These are phyloP conservation scores for Melanotaenia boesemani DNA, from an alignment of 2,797 vertebrate genomes.

Conservation along the genomic window DNA sequence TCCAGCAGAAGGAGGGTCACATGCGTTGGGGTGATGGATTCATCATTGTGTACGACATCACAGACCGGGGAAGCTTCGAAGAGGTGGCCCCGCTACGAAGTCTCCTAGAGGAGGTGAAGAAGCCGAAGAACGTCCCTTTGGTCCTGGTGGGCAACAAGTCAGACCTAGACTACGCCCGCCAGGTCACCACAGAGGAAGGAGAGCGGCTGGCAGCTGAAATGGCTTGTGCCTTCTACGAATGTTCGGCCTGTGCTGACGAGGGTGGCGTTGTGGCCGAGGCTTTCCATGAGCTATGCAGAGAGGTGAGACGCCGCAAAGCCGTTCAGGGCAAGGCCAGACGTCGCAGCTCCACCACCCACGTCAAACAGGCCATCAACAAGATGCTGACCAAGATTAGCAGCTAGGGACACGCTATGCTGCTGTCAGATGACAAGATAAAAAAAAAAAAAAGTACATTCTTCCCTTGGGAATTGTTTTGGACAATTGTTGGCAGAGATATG, in stretches of 20 bases:
- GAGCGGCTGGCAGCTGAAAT: constrained; percentile 95
- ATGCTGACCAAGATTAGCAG: constrained; percentile 99
- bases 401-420: constrained; percentile 68
- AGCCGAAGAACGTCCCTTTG: constrained; percentile 93
- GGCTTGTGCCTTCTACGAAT: constrained; percentile 96
- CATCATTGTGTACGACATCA: constrained; percentile 97
- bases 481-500: not conserved
- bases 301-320: constrained; percentile 91
- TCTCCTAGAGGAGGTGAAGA: constrained; percentile 94
- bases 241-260: constrained; percentile 94
- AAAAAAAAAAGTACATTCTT: constrained; percentile 11
- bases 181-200: constrained; percentile 95
- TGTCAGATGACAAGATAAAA: not conserved
- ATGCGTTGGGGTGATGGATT: constrained; percentile 98
- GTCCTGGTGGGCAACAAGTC: constrained; percentile 97
- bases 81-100: constrained; percentile 91
- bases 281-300: constrained; percentile 94
- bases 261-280: constrained; percentile 91
- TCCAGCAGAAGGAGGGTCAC: constrained; percentile 93
- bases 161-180: constrained; percentile 93
- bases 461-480: constrained; percentile 31
- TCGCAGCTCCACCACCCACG: constrained; percentile 96
- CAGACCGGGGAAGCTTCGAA: constrained; percentile 95
- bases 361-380: constrained; percentile 99
- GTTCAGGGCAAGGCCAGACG: constrained; percentile 94